phyloP scores from a whole-genome alignment of 2,113 vertebrate species.

The Plectropomus leopardus region DNA sequence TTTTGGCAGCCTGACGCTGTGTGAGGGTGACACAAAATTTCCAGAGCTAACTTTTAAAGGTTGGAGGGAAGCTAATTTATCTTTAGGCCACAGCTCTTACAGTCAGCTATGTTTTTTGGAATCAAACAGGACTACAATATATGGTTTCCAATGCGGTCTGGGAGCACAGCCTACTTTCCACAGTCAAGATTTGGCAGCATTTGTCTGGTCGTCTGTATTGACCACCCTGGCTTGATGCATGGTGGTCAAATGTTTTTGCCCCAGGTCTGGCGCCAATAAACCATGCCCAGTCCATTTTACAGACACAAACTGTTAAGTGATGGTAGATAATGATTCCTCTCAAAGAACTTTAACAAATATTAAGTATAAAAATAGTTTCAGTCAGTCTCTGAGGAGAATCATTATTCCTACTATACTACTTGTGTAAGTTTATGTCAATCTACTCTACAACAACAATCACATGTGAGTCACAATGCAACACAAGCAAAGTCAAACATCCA shows the following conservation, averaged over 20 bases:
- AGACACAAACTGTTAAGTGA: constrained; percentile 34
- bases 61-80: neutral
- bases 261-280: constrained; percentile 67
- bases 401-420: constrained; percentile 45
- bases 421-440: constrained; percentile 16
- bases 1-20: too few species aligned
- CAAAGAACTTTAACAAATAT: constrained; percentile 6
- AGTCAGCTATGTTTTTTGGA: neutral
- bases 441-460: constrained; percentile 47
- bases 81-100: neutral
- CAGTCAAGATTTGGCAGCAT: constrained; percentile 35
- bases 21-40: too few species aligned
- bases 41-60: neutral
- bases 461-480: constrained; percentile 57
- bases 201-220: constrained; percentile 30
- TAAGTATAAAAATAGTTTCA: neutral
- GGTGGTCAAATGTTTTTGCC: constrained; percentile 21
- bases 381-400: constrained; percentile 54
- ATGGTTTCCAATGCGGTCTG: neutral
- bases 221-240: neutral
- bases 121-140: neutral
- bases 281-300: constrained; percentile 47
- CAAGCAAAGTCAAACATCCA: constrained; percentile 32
- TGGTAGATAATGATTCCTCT: constrained; percentile 62
- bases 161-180: neutral